These are phyloP conservation scores for Lypha dubia DNA, from an alignment of 2,888 invertebrate species.

Conservation along the genomic window DNA sequence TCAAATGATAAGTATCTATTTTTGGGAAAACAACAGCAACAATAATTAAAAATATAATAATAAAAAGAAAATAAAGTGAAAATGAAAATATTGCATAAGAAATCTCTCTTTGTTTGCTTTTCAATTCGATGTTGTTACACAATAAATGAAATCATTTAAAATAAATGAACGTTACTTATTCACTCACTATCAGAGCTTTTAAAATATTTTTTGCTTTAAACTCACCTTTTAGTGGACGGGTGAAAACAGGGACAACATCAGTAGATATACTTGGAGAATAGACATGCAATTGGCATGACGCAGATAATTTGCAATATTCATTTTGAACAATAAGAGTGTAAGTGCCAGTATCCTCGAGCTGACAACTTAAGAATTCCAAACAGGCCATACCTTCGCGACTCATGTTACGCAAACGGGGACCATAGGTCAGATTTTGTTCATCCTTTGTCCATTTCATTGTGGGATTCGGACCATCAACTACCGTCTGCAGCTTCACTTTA, in stretches of 20 bases:
- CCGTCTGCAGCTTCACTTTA: conserved; percentile 91
- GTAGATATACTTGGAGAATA: conserved; percentile 84
- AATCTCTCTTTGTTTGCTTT: conserved; percentile 28
- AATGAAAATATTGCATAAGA: conserved; percentile 57
- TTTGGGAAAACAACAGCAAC: conserved; percentile 5
- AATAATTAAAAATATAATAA: background rate
- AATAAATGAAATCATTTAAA: conserved; percentile 23
- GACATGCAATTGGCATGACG: conserved; percentile 89
- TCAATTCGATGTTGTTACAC: conserved; percentile 41
- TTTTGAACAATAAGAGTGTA: conserved; percentile 91
- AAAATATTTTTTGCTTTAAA: background rate
- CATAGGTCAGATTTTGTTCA: conserved; percentile 83
- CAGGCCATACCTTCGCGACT: conserved; percentile 88
- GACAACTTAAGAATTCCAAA: conserved; percentile 88
- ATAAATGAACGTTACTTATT: background rate
- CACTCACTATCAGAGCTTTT: background rate
- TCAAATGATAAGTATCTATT: conserved; percentile 88
- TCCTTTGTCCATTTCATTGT: conserved; percentile 90
- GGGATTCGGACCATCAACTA: conserved; percentile 89
- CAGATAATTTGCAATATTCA: conserved; percentile 87
- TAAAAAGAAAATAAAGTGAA: background rate
- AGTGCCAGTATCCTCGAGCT: conserved; percentile 89
- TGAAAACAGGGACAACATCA: conserved; percentile 89
- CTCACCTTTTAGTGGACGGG: conserved; percentile 89
- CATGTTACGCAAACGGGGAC: conserved; percentile 81